A percentile compares a stretch with the other conserved stretches of the same genome.
Conservation (phyloP, 2,888 invertebrate species). For the Empis stercorea region DNA sequence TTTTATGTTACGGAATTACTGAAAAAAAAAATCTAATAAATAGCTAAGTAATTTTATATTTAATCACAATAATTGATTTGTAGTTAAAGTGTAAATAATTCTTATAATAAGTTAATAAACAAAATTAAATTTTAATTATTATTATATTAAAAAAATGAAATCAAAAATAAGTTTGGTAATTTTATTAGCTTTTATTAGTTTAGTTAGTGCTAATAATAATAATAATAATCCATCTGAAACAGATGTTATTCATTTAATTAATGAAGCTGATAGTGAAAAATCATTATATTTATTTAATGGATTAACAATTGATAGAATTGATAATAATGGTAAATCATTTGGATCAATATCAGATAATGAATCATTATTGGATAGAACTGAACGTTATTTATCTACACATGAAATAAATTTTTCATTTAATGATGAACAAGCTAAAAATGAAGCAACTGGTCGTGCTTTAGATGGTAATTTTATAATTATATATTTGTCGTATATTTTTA, state of each 20-base stretch:
- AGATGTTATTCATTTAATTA: slow-evolving; percentile 37
- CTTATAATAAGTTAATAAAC: background rate
- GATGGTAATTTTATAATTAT: slow-evolving; percentile 29
- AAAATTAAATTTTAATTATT: background rate
- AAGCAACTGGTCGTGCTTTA: slow-evolving; percentile 29
- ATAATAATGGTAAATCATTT: slow-evolving; percentile 26
- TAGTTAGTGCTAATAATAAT: background rate
- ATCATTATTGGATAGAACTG: slow-evolving; percentile 37
- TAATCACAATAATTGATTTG: slow-evolving; percentile 4
- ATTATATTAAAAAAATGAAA: slow-evolving; percentile 22
- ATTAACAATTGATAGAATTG: slow-evolving; percentile 32
- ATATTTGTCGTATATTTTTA: too few species aligned
- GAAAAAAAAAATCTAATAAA: slow-evolving; percentile 9
- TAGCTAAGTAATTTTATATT: slow-evolving; percentile 23
- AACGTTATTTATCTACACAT: slow-evolving; percentile 38
- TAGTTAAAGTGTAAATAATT: background rate
- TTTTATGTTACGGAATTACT: too few species aligned
- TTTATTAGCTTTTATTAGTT: slow-evolving; percentile 17
- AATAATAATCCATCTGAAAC: slow-evolving; percentile 29
- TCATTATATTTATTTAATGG: slow-evolving; percentile 36
- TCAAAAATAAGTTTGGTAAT: slow-evolving; percentile 24
- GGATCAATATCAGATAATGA: slow-evolving; percentile 25
- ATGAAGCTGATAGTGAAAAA: slow-evolving; percentile 36
- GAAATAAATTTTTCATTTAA: slow-evolving; percentile 37
- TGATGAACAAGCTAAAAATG: slow-evolving; percentile 24